These are phyloP conservation scores for Sebastes paucispinis DNA, from an alignment of 2,797 vertebrate genomes.

Conservation along the genomic window DNA sequence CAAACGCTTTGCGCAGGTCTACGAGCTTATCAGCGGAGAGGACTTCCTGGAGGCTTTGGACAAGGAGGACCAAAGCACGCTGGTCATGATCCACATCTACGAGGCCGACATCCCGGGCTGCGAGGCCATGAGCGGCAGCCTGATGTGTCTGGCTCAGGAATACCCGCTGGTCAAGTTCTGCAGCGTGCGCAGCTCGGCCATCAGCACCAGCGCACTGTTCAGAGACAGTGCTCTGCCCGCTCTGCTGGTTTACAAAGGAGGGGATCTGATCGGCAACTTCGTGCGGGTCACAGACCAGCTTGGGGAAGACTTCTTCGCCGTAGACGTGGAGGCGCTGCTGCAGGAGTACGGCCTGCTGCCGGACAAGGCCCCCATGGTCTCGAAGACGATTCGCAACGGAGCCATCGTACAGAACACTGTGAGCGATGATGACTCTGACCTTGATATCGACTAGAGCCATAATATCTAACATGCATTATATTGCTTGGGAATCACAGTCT, in stretches of 20 bases:
- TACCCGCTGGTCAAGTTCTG: constrained; percentile 96
- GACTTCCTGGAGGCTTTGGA: constrained; percentile 93
- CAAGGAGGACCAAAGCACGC: constrained; percentile 89
- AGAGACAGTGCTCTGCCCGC: constrained; percentile 93
- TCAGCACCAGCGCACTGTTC: constrained; percentile 93
- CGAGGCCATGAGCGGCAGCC: constrained; percentile 92
- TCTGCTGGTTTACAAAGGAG: constrained; percentile 93
- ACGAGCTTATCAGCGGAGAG: constrained; percentile 89
- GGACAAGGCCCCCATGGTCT: constrained; percentile 85
- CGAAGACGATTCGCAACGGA: constrained; percentile 85
- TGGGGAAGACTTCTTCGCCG: constrained; percentile 97
- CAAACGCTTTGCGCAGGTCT: constrained; percentile 90
- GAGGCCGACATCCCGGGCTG: constrained; percentile 89
- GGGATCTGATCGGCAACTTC: constrained; percentile 97
- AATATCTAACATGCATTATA: background rate
- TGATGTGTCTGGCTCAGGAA: constrained; percentile 93
- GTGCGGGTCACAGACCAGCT: constrained; percentile 97
- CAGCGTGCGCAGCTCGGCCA: constrained; percentile 90
- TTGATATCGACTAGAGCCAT: constrained; percentile 92
- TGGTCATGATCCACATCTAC: constrained; percentile 96
- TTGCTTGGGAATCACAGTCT: constrained; percentile 32
- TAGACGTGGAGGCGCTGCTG: constrained; percentile 94
- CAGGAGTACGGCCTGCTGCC: constrained; percentile 96
- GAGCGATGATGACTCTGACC: constrained; percentile 89
- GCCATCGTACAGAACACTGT: constrained; percentile 83